These are phyloP conservation scores for Scolanthus callimorphus DNA, from an alignment of 92 coral and sea anemone genomes.

Conservation along the genomic window DNA sequence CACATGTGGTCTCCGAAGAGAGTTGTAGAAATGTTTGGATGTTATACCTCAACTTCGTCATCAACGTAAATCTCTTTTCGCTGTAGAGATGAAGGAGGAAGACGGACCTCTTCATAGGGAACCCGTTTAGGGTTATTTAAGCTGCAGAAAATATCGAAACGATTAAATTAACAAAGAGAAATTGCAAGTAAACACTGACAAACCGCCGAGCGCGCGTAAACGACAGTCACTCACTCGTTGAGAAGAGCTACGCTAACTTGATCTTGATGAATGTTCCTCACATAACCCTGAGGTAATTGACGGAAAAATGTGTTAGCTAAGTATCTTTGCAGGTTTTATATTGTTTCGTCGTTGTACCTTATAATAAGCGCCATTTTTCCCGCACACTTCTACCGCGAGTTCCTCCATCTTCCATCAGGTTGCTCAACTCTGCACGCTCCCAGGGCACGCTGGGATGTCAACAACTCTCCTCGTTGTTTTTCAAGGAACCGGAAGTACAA, in stretches of 20 bases:
- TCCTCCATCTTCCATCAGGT: slow-evolving; percentile 90
- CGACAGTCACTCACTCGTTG: slow-evolving; percentile 86
- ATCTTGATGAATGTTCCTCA: slow-evolving; percentile 91
- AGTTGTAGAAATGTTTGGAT: not conserved
- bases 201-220: slow-evolving; percentile 40
- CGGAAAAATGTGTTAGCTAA: slow-evolving; percentile 5
- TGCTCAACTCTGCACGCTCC: slow-evolving; percentile 37
- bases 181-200: slow-evolving; percentile 4
- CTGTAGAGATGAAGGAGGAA: slow-evolving; percentile 69
- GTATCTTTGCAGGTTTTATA: not conserved
- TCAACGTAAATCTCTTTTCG: slow-evolving; percentile 92
- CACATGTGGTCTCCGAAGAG: slow-evolving; percentile 1
- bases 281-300: slow-evolving; percentile 60
- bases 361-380: slow-evolving; percentile 93
- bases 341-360: slow-evolving; percentile 41
- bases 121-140: slow-evolving; percentile 72
- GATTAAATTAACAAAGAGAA: not conserved
- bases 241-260: slow-evolving; percentile 79
- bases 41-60: slow-evolving; percentile 93
- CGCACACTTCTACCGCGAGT: slow-evolving; percentile 92
- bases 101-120: slow-evolving; percentile 86
- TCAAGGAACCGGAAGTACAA: slow-evolving; percentile 2
- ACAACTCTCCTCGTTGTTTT: slow-evolving; percentile 29
- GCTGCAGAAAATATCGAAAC: slow-evolving; percentile 21
- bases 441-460: slow-evolving; percentile 68